Evolutionary conservation across 2,113 vertebrate species (phyloP).

Genomic region (Prionailurus bengalensis): DNA sequence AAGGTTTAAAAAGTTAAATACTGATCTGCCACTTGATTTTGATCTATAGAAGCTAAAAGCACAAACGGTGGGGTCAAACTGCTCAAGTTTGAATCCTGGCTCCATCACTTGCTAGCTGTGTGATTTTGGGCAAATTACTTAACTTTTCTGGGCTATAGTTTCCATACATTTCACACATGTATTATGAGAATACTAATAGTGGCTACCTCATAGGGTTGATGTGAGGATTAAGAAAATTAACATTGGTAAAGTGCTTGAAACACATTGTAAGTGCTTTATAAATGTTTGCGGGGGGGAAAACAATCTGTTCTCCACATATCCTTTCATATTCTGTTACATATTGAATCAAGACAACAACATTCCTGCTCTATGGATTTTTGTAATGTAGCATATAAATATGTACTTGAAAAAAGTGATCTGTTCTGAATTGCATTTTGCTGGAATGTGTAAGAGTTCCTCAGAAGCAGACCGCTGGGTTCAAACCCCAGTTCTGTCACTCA

Average conservation of each 20-base stretch:
- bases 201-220: neutral
- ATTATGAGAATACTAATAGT: neutral
- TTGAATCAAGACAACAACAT: conserved; percentile 9
- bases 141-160: conserved; percentile 23
- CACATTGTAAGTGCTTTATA: neutral
- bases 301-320: neutral
- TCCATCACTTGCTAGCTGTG: neutral
- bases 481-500: neutral
- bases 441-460: neutral
- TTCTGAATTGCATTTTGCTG: neutral
- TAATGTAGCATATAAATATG: neutral
- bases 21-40: conserved; percentile 17
- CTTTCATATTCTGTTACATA: conserved; percentile 27
- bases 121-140: neutral
- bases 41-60: neutral
- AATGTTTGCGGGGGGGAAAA: neutral
- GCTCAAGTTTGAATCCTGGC: neutral
- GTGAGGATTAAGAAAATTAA: neutral
- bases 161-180: conserved; percentile 8
- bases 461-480: neutral
- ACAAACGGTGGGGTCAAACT: neutral
- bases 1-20: conserved; percentile 53
- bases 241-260: conserved; percentile 12
- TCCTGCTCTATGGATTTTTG: neutral
- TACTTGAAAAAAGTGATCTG: neutral